phyloP scores from a whole-genome alignment of 2,888 invertebrate genomes.

The Epirrhoe tristata region DNA sequence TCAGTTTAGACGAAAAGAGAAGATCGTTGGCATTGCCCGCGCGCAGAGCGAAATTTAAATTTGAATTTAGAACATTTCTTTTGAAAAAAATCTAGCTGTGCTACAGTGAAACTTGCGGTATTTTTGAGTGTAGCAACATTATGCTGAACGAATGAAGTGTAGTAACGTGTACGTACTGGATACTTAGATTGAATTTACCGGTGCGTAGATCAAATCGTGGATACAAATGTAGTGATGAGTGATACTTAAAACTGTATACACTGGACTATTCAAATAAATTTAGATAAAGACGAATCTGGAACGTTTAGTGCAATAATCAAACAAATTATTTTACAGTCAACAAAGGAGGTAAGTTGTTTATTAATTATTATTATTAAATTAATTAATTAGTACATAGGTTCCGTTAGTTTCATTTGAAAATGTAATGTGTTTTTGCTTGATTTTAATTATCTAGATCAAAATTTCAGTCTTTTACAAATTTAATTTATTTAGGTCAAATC shows the following conservation, averaged over 20 bases:
- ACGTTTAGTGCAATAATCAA: not conserved
- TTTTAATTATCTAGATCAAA: too few species aligned
- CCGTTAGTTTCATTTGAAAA: not conserved
- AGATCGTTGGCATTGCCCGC: constrained; percentile 62
- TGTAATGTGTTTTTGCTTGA: too few species aligned
- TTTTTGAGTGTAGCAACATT: constrained; percentile 61
- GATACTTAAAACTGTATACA: constrained; percentile 17
- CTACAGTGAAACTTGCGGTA: constrained; percentile 46
- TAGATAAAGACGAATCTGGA: not conserved
- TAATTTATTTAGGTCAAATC: constrained; percentile 9
- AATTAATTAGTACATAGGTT: too few species aligned
- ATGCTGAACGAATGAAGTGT: constrained; percentile 40
- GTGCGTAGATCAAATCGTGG: constrained; percentile 45
- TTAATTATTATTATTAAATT: not conserved
- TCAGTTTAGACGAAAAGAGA: constrained; percentile 65
- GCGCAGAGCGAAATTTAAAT: constrained; percentile 59
- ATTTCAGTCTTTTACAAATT: too few species aligned
- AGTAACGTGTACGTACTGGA: constrained; percentile 65
- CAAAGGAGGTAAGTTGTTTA: constrained; percentile 29
- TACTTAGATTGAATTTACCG: constrained; percentile 50
- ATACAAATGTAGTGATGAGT: constrained; percentile 33
- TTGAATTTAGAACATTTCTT: constrained; percentile 50
- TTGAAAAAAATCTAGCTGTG: constrained; percentile 42
- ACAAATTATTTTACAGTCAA: not conserved
- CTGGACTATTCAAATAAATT: constrained; percentile 2